Evolutionary conservation across 2,797 vertebrate species (phyloP), one percentile per base, ranked within the genome.

Genomic region (Rhinella marina): DNA sequence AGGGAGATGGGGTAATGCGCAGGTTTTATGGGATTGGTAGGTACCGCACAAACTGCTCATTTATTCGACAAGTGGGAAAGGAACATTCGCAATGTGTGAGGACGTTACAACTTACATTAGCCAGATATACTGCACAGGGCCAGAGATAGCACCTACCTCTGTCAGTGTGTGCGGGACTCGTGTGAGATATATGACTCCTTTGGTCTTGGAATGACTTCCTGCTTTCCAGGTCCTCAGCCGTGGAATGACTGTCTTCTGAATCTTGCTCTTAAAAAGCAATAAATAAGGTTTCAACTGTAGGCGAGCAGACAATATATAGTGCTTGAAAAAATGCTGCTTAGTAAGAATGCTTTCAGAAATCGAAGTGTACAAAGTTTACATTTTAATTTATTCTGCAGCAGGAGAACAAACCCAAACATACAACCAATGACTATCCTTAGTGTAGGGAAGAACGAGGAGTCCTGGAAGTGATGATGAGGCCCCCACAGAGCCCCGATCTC

Each of bases 211-310:
- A 96, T 91, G 95, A 92, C 91, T 97, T 96, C 92, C 95, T 97
- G 84, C 94, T 93, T 92, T 98, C 97, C 90, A 96, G 93, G 93
- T 99, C 98, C 91, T 98, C 98, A 57, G 97, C 96, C 10, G 97
- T 95, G 73, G 95, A 90, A 68, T 94, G 93, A 91, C 90, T 95
- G 93, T 96, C 96, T 91, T 96, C 97, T 91, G 94, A 96, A 85
- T 95, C 96, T 76, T 92, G 93, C 86, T 97, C 97, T 96, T 93
- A 93, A 94, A 93, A 91, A 88, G 91, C 72, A 83, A 89, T 83
- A 89, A 84, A 87, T 32, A 76, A 54, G 56, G 72, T 84, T 93
- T 94, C 91, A 91, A 90, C 90, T 92, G 41, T 91, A 93, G 89
- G 93, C 91, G 92, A 93, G 27, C 90, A 94, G 93, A 93, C 92